Evolutionary conservation across 2,113 vertebrate genomes (phyloP), one percentile per base, ranked within the genome.

Genomic region (Lophius piscatorius): DNA sequence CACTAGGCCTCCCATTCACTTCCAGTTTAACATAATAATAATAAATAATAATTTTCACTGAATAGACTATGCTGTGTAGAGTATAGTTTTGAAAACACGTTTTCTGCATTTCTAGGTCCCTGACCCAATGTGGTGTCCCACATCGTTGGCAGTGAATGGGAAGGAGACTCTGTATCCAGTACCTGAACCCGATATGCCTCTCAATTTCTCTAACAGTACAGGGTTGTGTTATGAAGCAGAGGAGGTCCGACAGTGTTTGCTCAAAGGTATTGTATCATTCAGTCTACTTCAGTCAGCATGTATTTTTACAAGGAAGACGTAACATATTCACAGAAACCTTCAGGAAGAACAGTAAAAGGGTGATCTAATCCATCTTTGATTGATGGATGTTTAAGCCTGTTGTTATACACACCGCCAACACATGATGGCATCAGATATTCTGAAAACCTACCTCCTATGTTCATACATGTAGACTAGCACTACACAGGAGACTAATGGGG

Each of bases 161-260:
- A 76, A 90, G 47, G 87, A 88, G 76, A 89, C 66, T 0, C 44
- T 74, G 50, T 96, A 92, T 44, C 89, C 93, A 0, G 2, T 93
- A 14, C 92, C 91, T n/a, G 73, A 91, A 0, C 76, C 89, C 0
- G 50, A 67, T 34, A 63, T 90, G 34, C 90, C 86, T 9, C 75
- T 90, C n/a, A 90, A 94, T 78, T 95, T 90, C 58, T 0, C 1
- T 4, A 88, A 91, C 16, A 86, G 90, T 10, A 85, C 84, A 0
- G 93, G 93, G 46, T 69, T 96, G 91, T 40, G 76, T 8, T 95
- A 94, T 3, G 93, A 96, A 73, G 94, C 94, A 10, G 89, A 92
- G 57, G 92, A 92, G 42, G 91, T 95, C 40, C 91, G 91, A 0
- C 89, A 91, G 70, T 95, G 94, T 85, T 85, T 95, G 44, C 85